Percentiles rank a stretch among this genome's conserved stretches.
These are phyloP conservation scores for Ceratoteleas bidentatus DNA, from an alignment of 1,140 invertebrate species.

Conservation along the genomic window DNA sequence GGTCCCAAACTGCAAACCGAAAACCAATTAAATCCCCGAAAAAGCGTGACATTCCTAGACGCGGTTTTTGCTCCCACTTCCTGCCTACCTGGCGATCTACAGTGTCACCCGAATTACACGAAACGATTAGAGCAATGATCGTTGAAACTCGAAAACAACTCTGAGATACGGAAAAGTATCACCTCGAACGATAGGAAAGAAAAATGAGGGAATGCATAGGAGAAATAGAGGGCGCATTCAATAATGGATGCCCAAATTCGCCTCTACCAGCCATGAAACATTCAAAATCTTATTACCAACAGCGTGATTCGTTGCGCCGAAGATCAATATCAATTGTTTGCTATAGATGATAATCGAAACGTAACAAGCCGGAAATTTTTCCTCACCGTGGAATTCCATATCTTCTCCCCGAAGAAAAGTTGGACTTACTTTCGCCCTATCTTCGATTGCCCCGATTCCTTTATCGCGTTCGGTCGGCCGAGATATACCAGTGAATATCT, in stretches of 20 bases:
- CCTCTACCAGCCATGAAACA: neutral
- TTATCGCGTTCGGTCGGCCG: too few species aligned
- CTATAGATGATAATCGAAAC: conserved; percentile 1
- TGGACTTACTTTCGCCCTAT: too few species aligned
- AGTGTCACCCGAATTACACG: neutral
- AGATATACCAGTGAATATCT: too few species aligned
- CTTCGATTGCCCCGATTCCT: too few species aligned
- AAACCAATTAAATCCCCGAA: neutral
- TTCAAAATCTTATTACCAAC: neutral
- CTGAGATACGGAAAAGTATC: too few species aligned
- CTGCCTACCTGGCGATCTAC: neutral
- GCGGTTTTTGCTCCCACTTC: neutral
- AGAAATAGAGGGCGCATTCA: neutral
- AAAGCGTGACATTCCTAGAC: neutral
- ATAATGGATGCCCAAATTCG: neutral
- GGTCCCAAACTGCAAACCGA: neutral
- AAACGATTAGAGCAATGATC: neutral
- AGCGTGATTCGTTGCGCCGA: neutral
- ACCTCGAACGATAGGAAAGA: too few species aligned
- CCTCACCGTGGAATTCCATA: neutral
- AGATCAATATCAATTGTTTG: conserved; percentile 20
- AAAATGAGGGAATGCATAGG: neutral
- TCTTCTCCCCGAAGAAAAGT: neutral
- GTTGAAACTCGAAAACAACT: neutral
- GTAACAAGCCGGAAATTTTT: neutral